phyloP scores from a whole-genome alignment of 2,888 invertebrate genomes.

The Drosophila anomelani region DNA sequence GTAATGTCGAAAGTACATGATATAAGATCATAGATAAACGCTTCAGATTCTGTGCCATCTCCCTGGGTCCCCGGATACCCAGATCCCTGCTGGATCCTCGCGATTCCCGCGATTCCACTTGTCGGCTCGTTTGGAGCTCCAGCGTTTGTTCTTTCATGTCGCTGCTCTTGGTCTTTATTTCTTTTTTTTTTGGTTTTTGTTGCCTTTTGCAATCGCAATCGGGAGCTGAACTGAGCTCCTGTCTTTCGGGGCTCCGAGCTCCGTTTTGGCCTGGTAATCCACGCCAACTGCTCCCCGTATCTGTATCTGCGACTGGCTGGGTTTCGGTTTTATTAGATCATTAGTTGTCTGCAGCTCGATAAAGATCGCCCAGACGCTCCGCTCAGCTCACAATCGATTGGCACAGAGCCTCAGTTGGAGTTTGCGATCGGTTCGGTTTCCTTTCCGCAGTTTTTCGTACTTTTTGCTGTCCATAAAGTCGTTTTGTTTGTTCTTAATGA shows the following conservation, averaged over 20 bases:
- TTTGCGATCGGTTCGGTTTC: constrained; percentile 37
- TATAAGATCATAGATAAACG: constrained; percentile 84
- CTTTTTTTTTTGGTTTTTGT: not conserved
- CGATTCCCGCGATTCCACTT: constrained; percentile 48
- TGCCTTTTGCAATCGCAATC: constrained; percentile 49
- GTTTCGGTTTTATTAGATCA: constrained; percentile 83
- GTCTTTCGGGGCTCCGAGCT: constrained; percentile 29
- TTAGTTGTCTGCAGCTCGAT: constrained; percentile 83
- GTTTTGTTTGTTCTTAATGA: constrained; percentile 81
- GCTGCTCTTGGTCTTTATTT: constrained; percentile 17
- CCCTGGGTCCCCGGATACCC: constrained; percentile 6
- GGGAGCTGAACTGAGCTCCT: constrained; percentile 68
- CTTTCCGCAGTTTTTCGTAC: constrained; percentile 53
- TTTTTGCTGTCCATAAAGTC: constrained; percentile 81
- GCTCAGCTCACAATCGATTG: constrained; percentile 63
- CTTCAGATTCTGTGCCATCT: constrained; percentile 77
- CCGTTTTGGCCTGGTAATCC: constrained; percentile 62
- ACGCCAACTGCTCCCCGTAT: constrained; percentile 61
- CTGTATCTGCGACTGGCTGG: constrained; percentile 58
- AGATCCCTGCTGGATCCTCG: not conserved
- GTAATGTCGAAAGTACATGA: constrained; percentile 85
- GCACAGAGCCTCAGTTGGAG: constrained; percentile 54
- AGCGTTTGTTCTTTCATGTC: constrained; percentile 77
- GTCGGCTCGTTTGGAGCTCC: constrained; percentile 73
- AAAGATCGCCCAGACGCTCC: constrained; percentile 78